phyloP scores from a whole-genome alignment of 2,113 vertebrate species.

The Psilopogon haemacephalus region DNA sequence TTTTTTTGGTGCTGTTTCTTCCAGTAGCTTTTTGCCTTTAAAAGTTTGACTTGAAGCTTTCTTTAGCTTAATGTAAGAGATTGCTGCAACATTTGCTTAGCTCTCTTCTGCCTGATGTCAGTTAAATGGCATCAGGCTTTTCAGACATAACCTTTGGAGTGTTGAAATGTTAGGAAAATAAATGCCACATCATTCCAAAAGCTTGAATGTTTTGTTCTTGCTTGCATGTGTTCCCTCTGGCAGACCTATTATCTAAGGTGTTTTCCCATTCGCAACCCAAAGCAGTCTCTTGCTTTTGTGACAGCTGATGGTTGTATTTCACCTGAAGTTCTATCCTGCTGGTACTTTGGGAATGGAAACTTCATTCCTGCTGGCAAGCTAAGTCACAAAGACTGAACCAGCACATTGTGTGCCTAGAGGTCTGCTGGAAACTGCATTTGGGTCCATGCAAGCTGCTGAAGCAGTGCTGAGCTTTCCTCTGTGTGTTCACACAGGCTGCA shows the following conservation, averaged over 20 bases:
- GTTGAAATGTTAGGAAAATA: not conserved
- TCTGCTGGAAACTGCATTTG: not conserved
- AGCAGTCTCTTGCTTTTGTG: not conserved
- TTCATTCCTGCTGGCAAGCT: not conserved
- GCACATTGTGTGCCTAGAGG: not conserved
- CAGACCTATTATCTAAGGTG: not conserved
- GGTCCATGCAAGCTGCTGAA: not conserved
- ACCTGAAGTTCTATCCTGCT: not conserved
- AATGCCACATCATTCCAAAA: not conserved
- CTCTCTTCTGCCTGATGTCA: not conserved
- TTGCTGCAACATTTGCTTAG: not conserved
- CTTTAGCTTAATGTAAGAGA: not conserved
- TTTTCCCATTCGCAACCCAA: not conserved
- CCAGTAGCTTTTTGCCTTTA: not conserved
- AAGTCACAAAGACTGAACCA: not conserved
- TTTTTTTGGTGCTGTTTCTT: not conserved
- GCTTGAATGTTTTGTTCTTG: not conserved
- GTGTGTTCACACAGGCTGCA: not conserved
- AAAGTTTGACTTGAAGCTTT: not conserved
- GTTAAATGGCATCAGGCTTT: not conserved
- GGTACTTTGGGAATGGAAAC: not conserved
- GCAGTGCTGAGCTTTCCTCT: not conserved
- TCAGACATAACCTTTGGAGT: not conserved
- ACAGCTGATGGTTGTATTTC: not conserved
- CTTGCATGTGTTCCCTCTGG: not conserved